Percentiles rank a stretch among this genome's conserved stretches.
Conservation (phyloP, 2,113 vertebrate genomes). For the Xiphias gladius region DNA sequence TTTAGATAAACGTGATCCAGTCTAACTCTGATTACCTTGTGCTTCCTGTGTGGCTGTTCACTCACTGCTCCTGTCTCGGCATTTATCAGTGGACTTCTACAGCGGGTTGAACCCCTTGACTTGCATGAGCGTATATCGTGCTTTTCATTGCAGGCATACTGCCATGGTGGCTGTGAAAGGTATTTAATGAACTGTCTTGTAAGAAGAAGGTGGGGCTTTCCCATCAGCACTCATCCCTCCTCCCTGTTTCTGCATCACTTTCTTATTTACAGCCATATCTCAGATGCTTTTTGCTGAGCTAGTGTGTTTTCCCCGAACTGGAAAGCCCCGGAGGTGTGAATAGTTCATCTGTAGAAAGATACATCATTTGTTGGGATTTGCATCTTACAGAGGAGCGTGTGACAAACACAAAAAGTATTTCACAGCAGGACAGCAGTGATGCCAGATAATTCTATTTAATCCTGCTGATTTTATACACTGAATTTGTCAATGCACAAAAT, state of each 20-base stretch:
- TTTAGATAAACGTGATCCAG: constrained; percentile 53
- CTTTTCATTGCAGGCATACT: constrained; percentile 59
- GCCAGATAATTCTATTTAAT: not conserved
- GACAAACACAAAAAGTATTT: constrained; percentile 24
- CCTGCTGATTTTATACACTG: not conserved
- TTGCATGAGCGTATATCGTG: constrained; percentile 50
- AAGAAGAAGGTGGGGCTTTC: constrained; percentile 54
- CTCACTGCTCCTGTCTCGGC: constrained; percentile 58
- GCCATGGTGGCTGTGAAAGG: constrained; percentile 52
- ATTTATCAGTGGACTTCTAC: constrained; percentile 65
- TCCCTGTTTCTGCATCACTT: constrained; percentile 71
- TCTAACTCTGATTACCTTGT: constrained; percentile 51
- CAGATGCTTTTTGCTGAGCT: constrained; percentile 76
- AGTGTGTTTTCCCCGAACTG: constrained; percentile 57
- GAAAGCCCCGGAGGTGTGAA: constrained; percentile 69
- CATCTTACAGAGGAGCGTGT: constrained; percentile 47
- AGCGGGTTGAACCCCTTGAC: constrained; percentile 67
- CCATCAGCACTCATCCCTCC: constrained; percentile 61
- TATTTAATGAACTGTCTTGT: constrained; percentile 79
- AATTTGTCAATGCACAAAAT: constrained; percentile 2
- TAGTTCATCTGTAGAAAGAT: constrained; percentile 63
- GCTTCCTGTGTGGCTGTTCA: constrained; percentile 27
- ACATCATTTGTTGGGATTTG: constrained; percentile 66
- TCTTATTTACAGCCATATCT: constrained; percentile 77
- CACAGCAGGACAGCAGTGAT: constrained; percentile 18